Percentiles rank a stretch among this genome's conserved stretches.
Evolutionary conservation across 2,888 invertebrate genomes (phyloP).

Genomic region (Drosophila nr. perissopoda): DNA sequence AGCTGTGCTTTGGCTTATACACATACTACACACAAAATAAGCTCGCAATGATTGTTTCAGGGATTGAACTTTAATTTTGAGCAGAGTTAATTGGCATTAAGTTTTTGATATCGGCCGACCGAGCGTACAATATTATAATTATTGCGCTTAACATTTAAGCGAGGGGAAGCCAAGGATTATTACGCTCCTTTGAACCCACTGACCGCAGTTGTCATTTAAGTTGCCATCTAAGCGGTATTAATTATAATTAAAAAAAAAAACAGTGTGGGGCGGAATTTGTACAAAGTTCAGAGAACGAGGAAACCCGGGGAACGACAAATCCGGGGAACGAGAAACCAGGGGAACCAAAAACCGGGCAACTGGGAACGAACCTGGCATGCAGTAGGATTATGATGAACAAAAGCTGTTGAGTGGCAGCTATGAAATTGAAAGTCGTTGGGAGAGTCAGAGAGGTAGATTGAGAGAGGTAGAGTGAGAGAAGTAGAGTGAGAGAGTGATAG

Average conservation of each 20-base stretch:
- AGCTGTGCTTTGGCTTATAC: constrained; percentile 55
- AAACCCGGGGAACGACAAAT: background rate
- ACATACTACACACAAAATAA: constrained; percentile 10
- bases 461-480: no score
- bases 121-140: constrained; percentile 46
- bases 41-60: constrained; percentile 8
- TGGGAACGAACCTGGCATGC: constrained; percentile 3
- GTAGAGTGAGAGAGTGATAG: background rate
- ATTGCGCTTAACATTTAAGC: constrained; percentile 31
- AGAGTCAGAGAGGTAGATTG: background rate
- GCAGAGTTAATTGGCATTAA: constrained; percentile 59
- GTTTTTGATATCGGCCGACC: constrained; percentile 25
- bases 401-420: constrained; percentile 37
- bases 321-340: background rate
- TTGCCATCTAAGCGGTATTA: constrained; percentile 52
- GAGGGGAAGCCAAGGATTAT: constrained; percentile 36
- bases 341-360: background rate
- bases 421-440: constrained; percentile 27
- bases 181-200: constrained; percentile 46
- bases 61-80: constrained; percentile 56
- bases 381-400: constrained; percentile 24
- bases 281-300: background rate
- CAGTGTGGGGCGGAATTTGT: background rate
- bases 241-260: constrained; percentile 56
- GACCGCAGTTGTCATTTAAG: constrained; percentile 56